A percentile compares a stretch with the other conserved stretches of the same genome.
Evolutionary conservation across 2,797 vertebrate genomes (phyloP).

Genomic region (Molossus molossus): DNA sequence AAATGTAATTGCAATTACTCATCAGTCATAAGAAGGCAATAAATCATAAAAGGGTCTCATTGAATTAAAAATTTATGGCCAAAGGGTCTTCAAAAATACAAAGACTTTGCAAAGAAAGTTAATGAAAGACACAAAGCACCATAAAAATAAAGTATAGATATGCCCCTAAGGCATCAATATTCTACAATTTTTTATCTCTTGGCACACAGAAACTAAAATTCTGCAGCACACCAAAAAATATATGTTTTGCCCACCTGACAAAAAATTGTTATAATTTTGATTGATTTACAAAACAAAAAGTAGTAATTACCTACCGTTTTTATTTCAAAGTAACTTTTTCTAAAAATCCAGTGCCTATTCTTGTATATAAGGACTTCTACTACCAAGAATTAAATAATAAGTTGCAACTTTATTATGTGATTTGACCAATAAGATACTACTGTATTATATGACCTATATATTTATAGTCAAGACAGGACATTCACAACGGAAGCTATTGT

Average conservation of each 20-base stretch:
- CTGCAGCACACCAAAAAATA: neutral
- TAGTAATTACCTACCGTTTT: neutral
- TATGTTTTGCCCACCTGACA: neutral
- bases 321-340: neutral
- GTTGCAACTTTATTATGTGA: neutral
- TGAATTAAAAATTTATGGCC: neutral
- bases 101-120: neutral
- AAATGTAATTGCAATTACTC: neutral
- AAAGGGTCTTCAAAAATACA: neutral
- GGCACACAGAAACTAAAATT: neutral
- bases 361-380: neutral
- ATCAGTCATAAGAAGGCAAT: slow-evolving; percentile 26
- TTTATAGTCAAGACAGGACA: neutral
- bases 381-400: neutral
- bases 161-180: neutral
- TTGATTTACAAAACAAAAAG: neutral
- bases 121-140: neutral
- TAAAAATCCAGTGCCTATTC: neutral
- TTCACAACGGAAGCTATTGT: neutral
- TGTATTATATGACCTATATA: neutral
- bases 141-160: neutral
- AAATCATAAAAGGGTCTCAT: neutral
- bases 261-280: neutral
- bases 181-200: neutral
- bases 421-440: neutral